Evolutionary conservation across 2,888 invertebrate species (phyloP).

Genomic region (Philereme vetulata): DNA sequence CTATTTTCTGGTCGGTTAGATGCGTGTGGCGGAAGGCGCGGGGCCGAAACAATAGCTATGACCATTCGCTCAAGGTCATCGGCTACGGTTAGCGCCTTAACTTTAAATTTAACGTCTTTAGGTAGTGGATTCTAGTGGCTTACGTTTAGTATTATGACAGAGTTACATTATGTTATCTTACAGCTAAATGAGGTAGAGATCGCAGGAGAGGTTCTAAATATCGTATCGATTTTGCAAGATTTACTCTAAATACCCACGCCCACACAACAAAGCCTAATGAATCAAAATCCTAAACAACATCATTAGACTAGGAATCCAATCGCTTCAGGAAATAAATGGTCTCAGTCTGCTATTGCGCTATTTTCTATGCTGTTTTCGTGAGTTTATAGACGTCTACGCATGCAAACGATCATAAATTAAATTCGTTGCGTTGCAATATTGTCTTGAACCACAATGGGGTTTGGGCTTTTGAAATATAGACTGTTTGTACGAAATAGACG

Average conservation of each 20-base stretch:
- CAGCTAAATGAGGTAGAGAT: too few relatives aligned
- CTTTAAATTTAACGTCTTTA: too few relatives aligned
- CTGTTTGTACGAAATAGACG: constrained; percentile 17
- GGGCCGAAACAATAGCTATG: too few relatives aligned
- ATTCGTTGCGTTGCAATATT: constrained; percentile 23
- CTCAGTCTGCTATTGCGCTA: constrained; percentile 30
- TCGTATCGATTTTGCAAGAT: constrained; percentile 9
- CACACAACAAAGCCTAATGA: constrained; percentile 25
- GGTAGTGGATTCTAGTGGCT: too few relatives aligned
- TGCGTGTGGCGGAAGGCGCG: too few relatives aligned
- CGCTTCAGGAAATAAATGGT: constrained; percentile 30
- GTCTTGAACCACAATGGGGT: constrained; percentile 27
- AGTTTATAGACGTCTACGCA: constrained; percentile 25
- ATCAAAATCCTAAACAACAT: constrained; percentile 33
- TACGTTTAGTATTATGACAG: too few relatives aligned
- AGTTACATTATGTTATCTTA: too few relatives aligned
- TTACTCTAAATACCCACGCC: constrained; percentile 26
- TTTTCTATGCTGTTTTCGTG: constrained; percentile 27
- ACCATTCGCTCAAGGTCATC: too few relatives aligned
- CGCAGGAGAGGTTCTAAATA: too few relatives aligned
- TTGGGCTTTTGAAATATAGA: constrained; percentile 27
- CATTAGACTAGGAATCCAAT: constrained; percentile 34
- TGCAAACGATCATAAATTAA: constrained; percentile 32
- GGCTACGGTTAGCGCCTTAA: too few relatives aligned
- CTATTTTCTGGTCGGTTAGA: too few relatives aligned